Base-by-base conservation (phyloP, 2,113 vertebrate genomes). In the Tylochromis polylepis region DNA sequence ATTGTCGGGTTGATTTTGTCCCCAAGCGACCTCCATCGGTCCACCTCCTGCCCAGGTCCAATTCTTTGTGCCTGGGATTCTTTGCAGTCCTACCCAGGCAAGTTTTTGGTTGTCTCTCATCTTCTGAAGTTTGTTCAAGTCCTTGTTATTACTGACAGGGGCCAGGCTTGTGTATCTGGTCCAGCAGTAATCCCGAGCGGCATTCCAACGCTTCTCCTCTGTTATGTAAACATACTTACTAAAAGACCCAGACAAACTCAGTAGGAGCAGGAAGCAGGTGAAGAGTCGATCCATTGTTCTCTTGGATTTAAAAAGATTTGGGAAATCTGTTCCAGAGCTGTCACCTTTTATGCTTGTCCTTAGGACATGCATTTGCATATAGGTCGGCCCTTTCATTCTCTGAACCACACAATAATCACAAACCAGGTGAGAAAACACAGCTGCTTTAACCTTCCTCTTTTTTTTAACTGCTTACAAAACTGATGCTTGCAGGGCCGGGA, bases 11-110 rank as follows among this genome's bases (percentile, higher is more conserved):
- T 92, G 27, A 0, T 0, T 1, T 0, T 0, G 0, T 1, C 0
- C 27, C 91, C 88, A 91, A 24, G 80, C 80, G 22, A 56, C 75
- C 1, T 1, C 31, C 53, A 91, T 77, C 3, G 3, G n/a, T 0
- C 59, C 86, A 3, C 89, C 89, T 29, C 91, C 91, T 12, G 92
- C 92, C 91, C 92, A 93, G 4, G 1, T 79, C 92, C 92, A 94
- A 6, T 41, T 55, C 0, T 3, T 2, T 0, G 0, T 0, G 29
- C 51, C 22, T 2, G 8, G 2, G 3, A 22, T 29, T 14, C 38
- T 90, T 11, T 11, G 1, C 41, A 92, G 36, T 79, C 93, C 93
- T 2, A 86, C 82, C 88, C 91, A 94, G 5, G 18, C 2, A 2
- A 0, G 1, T 0, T 0, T 0, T 1, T 0, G 0, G 3, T 0